Evolutionary conservation across 2,113 vertebrate species (phyloP), one percentile per base, ranked within the genome.

Genomic region (Cricetomys ansorgei): DNA sequence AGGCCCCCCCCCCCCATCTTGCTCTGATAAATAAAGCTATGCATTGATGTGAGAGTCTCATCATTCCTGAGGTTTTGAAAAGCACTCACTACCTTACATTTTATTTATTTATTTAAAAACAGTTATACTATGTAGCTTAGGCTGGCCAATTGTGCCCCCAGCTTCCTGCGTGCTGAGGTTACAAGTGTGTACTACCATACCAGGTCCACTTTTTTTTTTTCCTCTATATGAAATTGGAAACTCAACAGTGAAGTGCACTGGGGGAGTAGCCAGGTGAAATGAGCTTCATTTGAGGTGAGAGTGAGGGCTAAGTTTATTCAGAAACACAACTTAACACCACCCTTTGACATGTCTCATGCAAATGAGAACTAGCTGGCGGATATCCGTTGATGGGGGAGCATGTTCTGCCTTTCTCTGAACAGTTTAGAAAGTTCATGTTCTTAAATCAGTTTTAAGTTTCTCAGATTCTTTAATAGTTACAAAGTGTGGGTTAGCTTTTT

Each of bases 381-480:
- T 67, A 23, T 37, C 64, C 19, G 43, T 75, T 72, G 89, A 11
- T 48, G 11, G 37, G 53, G 23, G 17, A 53, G 7, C 77, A n/a
- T 3, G 80, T 70, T 86, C 65, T 72, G 16, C 40, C 29, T 95
- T 95, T 77, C n/a, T 94, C 12, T 80, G 75, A 10, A 57, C 48
- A 75, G n/a, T 93, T 64, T 53, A 67, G 88, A 81, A 86, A 64
- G 57, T 11, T 95, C 53, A 6, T 57, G 50, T 89, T 40, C 7
- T 86, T 53, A 55, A 4, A 17, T 89, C n/a, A 59, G 0, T 91
- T 91, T 87, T 92, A 84, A 91, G 34, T 89, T 89, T 79, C 64
- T 94, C 84, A 93, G 72, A 88, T 65, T 89, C 84, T 94, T 40
- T 76, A 34, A 8, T 95, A 23, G 95, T 55, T 89, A 27, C 70